Conservation (phyloP, 2,888 invertebrate genomes). For the Gandaritis pyraliata region DNA sequence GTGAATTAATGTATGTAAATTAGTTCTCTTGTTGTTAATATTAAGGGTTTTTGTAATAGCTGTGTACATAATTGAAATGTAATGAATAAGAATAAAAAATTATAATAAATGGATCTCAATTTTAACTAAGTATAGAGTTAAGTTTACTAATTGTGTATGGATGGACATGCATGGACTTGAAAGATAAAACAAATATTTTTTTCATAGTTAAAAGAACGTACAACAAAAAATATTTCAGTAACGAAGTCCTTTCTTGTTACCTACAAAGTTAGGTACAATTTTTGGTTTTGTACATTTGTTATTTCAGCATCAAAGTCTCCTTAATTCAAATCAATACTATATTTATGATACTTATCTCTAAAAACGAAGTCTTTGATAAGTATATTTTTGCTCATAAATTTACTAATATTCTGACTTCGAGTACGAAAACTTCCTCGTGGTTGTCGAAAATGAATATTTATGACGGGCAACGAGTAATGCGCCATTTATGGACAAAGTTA, state of each 20-base stretch:
- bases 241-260: no score
- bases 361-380: slow-evolving; percentile 35
- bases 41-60: background rate
- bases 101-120: background rate
- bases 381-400: slow-evolving; percentile 81
- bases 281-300: no score
- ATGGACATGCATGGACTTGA: no score
- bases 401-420: slow-evolving; percentile 64
- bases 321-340: no score
- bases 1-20: background rate
- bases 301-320: no score
- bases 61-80: background rate
- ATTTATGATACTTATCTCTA: slow-evolving; percentile 35
- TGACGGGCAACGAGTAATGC: slow-evolving; percentile 76
- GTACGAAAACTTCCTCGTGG: slow-evolving; percentile 76
- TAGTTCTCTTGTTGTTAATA: slow-evolving; percentile 11
- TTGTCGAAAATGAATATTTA: slow-evolving; percentile 82
- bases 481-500: slow-evolving; percentile 81
- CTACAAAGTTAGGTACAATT: no score
- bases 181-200: no score
- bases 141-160: no score
- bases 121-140: no score
- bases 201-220: no score
- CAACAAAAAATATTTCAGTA: no score
- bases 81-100: slow-evolving; percentile 1